Evolutionary conservation across 2,113 vertebrate species (phyloP).

Genomic region (Bubo bubo): DNA sequence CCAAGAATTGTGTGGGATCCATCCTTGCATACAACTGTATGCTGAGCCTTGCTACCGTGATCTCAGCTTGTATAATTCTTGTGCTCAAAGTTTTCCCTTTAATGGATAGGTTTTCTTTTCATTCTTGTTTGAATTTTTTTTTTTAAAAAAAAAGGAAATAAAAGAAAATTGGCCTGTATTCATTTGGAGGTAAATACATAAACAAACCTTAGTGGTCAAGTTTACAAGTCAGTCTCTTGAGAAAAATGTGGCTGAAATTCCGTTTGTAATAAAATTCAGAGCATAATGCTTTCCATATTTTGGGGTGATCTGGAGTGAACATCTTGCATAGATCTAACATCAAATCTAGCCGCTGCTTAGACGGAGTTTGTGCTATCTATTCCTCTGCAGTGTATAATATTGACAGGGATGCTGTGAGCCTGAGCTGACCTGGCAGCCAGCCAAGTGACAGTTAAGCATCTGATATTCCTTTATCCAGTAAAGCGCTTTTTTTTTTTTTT

Average conservation of each 20-base stretch:
- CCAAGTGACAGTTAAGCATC: conserved; percentile 40
- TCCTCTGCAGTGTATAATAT: background rate
- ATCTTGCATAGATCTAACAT: background rate
- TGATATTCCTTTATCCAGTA: conserved; percentile 31
- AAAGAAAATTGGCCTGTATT: background rate
- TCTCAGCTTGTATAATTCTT: background rate
- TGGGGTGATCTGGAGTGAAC: background rate
- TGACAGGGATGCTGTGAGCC: background rate
- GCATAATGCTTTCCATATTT: background rate
- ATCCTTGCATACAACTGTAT: background rate
- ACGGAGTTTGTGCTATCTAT: background rate
- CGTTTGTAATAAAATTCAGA: background rate
- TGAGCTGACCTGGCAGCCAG: conserved; percentile 15
- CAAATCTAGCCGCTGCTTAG: background rate
- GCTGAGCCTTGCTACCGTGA: background rate
- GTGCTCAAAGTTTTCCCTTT: background rate
- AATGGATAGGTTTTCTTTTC: background rate
- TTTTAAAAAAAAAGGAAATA: background rate
- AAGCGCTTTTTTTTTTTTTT: background rate
- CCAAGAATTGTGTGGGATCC: background rate
- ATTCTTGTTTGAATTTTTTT: background rate
- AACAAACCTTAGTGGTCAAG: background rate
- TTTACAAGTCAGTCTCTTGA: background rate
- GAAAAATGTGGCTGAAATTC: background rate
- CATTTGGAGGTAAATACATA: background rate